phyloP scores from a whole-genome alignment of 2,888 invertebrate genomes.

The Serrognathus titanus region DNA sequence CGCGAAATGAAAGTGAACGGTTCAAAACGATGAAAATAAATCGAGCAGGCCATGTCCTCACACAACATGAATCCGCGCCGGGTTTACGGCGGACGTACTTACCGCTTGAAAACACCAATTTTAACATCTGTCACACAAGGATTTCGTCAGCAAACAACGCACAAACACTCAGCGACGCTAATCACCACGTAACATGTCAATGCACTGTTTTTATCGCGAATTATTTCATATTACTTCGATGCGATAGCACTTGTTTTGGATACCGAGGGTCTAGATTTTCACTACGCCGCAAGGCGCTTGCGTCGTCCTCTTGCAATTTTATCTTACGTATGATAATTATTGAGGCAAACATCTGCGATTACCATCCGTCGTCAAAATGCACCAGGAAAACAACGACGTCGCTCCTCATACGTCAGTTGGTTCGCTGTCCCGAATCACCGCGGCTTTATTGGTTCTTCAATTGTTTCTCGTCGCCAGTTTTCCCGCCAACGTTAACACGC shows the following conservation, averaged over 20 bases:
- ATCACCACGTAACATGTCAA: conserved; percentile 23
- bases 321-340: conserved; percentile 8
- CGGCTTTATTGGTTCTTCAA: not conserved
- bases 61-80: not conserved
- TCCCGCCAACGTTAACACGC: conserved; percentile 1
- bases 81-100: conserved; percentile 4
- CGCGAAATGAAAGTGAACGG: not conserved
- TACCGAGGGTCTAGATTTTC: conserved; percentile 41
- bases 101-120: conserved; percentile 12
- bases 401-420: not conserved
- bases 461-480: not conserved
- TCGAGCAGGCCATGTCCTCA: not conserved
- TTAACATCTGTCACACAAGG: conserved; percentile 21
- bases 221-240: conserved; percentile 29
- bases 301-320: conserved; percentile 25
- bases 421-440: not conserved
- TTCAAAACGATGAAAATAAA: not conserved
- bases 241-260: conserved; percentile 46
- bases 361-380: not conserved
- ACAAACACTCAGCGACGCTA: conserved; percentile 16
- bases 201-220: conserved; percentile 23
- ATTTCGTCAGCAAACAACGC: conserved; percentile 15
- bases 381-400: not conserved
- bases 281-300: conserved; percentile 29
- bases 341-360: not conserved